Evolutionary conservation across 2,888 invertebrate genomes (phyloP).

Genomic region (Podabrus alpinus): DNA sequence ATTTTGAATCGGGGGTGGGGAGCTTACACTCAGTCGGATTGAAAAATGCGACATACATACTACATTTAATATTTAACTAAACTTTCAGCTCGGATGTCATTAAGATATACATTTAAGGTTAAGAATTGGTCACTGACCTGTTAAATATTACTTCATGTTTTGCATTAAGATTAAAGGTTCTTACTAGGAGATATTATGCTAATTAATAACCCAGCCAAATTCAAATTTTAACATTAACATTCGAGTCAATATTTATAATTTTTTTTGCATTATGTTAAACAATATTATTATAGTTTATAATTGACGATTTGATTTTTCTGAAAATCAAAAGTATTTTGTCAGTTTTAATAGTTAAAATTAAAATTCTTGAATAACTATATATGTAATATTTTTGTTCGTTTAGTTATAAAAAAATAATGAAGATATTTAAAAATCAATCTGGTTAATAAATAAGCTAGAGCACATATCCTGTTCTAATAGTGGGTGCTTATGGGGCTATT

Average conservation of each 20-base stretch:
- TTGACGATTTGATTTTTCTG: not conserved
- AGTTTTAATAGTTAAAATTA: too few species aligned
- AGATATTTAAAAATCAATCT: conserved; percentile 28
- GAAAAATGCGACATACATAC: too few species aligned
- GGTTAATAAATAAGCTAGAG: conserved; percentile 26
- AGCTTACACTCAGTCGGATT: too few species aligned
- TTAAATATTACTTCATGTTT: not conserved
- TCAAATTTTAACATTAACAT: not conserved
- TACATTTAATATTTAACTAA: not conserved
- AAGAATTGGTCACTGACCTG: not conserved
- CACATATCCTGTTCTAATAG: conserved; percentile 29
- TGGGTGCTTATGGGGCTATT: conserved; percentile 32
- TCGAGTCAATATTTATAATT: too few species aligned
- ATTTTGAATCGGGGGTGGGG: too few species aligned
- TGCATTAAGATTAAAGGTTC: not conserved
- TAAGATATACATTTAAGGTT: not conserved
- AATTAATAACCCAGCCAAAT: not conserved
- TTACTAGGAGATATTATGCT: not conserved
- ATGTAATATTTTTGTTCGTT: not conserved
- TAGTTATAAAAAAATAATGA: not conserved
- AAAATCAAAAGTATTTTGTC: not conserved
- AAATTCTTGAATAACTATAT: too few species aligned
- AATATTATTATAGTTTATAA: too few species aligned
- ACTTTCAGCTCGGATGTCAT: not conserved
- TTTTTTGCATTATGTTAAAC: too few species aligned